Evolutionary conservation across 2,888 invertebrate genomes (phyloP).

Genomic region (Malachius bipustulatus): DNA sequence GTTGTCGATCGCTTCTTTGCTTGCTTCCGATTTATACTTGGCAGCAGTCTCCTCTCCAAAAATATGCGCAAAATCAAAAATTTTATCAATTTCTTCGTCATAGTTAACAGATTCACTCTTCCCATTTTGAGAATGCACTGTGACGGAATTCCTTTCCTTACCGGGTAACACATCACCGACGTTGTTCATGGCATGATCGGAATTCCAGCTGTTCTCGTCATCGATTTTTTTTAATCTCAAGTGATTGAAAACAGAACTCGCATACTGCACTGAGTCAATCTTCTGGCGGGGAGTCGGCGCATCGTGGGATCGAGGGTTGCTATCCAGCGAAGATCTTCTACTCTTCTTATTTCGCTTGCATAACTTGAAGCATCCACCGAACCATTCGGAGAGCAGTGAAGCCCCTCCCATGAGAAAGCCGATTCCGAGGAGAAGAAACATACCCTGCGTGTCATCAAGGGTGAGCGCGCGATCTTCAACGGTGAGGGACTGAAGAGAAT

Average conservation of each 20-base stretch:
- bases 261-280: conserved; percentile 20
- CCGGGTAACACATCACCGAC: conserved; percentile 5
- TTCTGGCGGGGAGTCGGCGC: conserved; percentile 27
- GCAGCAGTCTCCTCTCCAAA: conserved; percentile 25
- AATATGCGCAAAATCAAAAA: conserved; percentile 25
- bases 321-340: conserved; percentile 24
- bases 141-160: conserved; percentile 7
- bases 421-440: conserved; percentile 61
- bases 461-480: conserved; percentile 63
- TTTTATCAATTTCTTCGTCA: conserved; percentile 22
- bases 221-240: background rate
- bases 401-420: conserved; percentile 55
- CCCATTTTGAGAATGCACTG: conserved; percentile 16
- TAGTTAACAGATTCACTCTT: conserved; percentile 9
- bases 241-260: conserved; percentile 8
- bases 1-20: too few relatives aligned
- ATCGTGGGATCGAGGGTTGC: conserved; percentile 30
- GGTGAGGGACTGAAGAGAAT: conserved; percentile 35
- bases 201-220: conserved; percentile 6
- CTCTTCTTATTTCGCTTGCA: conserved; percentile 35
- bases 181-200: conserved; percentile 9
- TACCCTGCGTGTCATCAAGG: conserved; percentile 70
- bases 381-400: conserved; percentile 55
- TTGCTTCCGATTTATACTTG: too few relatives aligned
- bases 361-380: conserved; percentile 54